These are phyloP conservation scores for Cantharis lateralis DNA, from an alignment of 2,888 invertebrate species.

Conservation along the genomic window DNA sequence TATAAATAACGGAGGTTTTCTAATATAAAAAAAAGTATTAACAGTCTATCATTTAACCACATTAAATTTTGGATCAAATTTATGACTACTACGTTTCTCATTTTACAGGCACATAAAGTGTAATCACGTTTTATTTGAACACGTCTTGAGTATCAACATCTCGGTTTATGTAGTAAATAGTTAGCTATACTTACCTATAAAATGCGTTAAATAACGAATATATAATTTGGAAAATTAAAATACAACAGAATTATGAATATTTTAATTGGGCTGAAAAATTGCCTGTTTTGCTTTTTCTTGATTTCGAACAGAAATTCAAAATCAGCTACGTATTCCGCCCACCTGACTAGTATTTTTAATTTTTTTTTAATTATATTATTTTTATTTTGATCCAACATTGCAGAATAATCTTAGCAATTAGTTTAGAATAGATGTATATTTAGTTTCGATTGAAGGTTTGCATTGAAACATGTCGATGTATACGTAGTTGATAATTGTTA, in stretches of 20 bases:
- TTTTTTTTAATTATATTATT: neutral
- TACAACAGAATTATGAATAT: neutral
- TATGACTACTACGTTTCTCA: constrained; percentile 1
- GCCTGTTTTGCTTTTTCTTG: too few species aligned
- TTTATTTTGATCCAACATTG: neutral
- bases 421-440: neutral
- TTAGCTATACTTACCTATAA: neutral
- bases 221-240: neutral
- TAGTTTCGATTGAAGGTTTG: constrained; percentile 14
- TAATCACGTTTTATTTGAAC: constrained; percentile 1
- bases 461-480: constrained; percentile 26
- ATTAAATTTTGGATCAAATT: constrained; percentile 1
- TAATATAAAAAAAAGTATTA: neutral
- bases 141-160: constrained; percentile 2
- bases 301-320: too few species aligned
- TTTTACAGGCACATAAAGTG: constrained; percentile 4
- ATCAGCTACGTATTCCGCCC: too few species aligned
- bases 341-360: too few species aligned
- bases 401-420: neutral
- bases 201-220: neutral
- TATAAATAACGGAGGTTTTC: neutral
- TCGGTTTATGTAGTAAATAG: constrained; percentile 1
- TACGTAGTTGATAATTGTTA: constrained; percentile 27
- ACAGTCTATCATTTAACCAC: neutral
- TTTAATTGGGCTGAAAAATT: neutral